Evolutionary conservation across 1,140 invertebrate genomes (phyloP), one percentile per base, ranked within the genome.

Genomic region (Onthophagus taurus): DNA sequence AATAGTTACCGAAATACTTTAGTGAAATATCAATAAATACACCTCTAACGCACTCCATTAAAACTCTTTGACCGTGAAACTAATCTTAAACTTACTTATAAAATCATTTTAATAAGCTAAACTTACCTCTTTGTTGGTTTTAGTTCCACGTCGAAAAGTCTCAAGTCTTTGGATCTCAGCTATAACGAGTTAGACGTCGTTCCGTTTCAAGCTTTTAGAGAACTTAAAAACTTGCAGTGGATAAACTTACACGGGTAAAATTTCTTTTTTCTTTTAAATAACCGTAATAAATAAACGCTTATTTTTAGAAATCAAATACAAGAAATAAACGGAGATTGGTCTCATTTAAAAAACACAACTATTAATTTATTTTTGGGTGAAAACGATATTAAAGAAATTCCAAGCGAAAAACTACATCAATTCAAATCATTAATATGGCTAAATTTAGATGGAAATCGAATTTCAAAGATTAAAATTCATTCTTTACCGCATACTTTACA

Each of bases 341-440:
- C 80, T 26, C 73, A 80, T 45, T 70, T 83, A 47, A 77, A 77
- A 59, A 76, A 81, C 34, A 83, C 81, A 2, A 57, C 89, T 30
- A 77, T 78, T 0, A 85, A 83, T 37, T 68, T 85, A n/a, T 86
- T 87, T 54, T 67, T 91, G 12, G 81, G 84, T 1, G 83, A 85
- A 52, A 91, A 91, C 55, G 82, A 86, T 48, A 74, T 91, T 19
- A 71, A 70, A 2, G 72, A 81, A 49, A 67, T 89, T 36, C 48
- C 67, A 30, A 39, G 58, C 0, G 60, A 65, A 14, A 69, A 72
- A 2, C 68, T 87, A 13, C 64, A 71, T 2, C 68, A 70, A 30
- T 76, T 85, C 47, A 70, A 72, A 35, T 70, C 72, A 11, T 62
- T 86, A 9, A 63, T 77, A 7, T 82, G 80, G 74, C 58, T 87